A percentile compares a stretch with the other conserved stretches of the same genome.
Evolutionary conservation across 2,888 invertebrate genomes (phyloP).

Genomic region (Agrochola macilenta): DNA sequence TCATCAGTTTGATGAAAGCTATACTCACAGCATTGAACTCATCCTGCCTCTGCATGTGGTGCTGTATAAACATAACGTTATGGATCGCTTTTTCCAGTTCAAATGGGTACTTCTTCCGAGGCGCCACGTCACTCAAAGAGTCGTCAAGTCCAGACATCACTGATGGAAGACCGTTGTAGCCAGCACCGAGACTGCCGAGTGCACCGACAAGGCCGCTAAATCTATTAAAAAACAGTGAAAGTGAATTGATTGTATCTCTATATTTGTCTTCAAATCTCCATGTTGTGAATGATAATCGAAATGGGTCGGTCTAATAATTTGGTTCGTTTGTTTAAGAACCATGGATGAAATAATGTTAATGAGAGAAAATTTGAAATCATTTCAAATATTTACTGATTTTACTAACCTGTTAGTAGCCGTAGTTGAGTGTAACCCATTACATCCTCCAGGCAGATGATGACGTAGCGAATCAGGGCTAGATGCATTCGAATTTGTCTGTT

Average conservation of each 20-base stretch:
- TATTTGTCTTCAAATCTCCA: background rate
- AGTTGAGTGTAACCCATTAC: constrained; percentile 95
- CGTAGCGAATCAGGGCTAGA: constrained; percentile 95
- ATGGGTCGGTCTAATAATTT: background rate
- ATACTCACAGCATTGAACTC: constrained; percentile 97
- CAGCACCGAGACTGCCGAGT: constrained; percentile 91
- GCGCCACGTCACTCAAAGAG: constrained; percentile 94
- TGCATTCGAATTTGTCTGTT: constrained; percentile 93
- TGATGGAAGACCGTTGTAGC: constrained; percentile 95
- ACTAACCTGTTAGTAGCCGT: constrained; percentile 93
- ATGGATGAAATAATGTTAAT: constrained; percentile 12
- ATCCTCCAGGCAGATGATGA: constrained; percentile 92
- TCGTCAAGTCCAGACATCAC: constrained; percentile 96
- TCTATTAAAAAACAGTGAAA: constrained; percentile 79
- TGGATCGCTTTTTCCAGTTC: constrained; percentile 98
- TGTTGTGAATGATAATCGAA: background rate
- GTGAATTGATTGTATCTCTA: background rate
- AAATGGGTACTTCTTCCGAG: constrained; percentile 96
- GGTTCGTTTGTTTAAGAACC: background rate
- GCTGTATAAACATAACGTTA: constrained; percentile 98
- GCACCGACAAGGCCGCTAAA: constrained; percentile 94
- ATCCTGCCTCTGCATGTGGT: constrained; percentile 98
- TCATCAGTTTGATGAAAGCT: background rate
- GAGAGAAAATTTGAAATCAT: background rate
- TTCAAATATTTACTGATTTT: background rate